Conservation (phyloP, 30 jellyfish, hydroid and myxozoan genomes). For the Cassiopea xamachana region DNA sequence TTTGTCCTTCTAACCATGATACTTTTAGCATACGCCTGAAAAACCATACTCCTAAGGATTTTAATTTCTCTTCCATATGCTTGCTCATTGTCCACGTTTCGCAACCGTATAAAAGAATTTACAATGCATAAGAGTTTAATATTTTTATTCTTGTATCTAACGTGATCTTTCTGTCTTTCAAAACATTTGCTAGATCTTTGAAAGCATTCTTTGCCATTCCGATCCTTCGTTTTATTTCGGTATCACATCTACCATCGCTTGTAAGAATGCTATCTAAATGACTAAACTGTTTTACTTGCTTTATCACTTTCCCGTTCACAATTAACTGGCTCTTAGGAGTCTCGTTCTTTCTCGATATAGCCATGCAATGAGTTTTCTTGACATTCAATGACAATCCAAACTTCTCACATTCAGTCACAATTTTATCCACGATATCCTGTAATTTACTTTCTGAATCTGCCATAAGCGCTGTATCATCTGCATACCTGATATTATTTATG, state of each 20-base stretch:
- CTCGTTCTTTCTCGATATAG: neutral
- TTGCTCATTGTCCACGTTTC: neutral
- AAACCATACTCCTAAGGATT: neutral
- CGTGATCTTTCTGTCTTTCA: neutral
- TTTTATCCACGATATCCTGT: neutral
- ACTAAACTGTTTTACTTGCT: too few relatives aligned
- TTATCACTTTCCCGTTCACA: too few relatives aligned
- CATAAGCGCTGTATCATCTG: too few relatives aligned
- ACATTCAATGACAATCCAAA: too few relatives aligned
- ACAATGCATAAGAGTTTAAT: too few relatives aligned
- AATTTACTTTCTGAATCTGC: too few relatives aligned
- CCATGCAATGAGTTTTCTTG: too few relatives aligned
- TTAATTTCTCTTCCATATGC: too few relatives aligned
- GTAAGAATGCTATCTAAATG: too few relatives aligned
- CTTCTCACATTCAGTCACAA: neutral
- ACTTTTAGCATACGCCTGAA: too few relatives aligned
- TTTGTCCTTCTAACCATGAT: neutral
- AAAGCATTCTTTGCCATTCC: neutral
- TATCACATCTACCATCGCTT: too few relatives aligned
- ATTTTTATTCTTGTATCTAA: neutral
- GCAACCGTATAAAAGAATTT: neutral
- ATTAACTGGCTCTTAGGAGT: neutral
- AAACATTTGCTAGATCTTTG: neutral
- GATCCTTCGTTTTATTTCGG: neutral
- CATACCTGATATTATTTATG: too few relatives aligned